Evolutionary conservation across 2,888 invertebrate genomes (phyloP).

Genomic region (Parnassius orleans): DNA sequence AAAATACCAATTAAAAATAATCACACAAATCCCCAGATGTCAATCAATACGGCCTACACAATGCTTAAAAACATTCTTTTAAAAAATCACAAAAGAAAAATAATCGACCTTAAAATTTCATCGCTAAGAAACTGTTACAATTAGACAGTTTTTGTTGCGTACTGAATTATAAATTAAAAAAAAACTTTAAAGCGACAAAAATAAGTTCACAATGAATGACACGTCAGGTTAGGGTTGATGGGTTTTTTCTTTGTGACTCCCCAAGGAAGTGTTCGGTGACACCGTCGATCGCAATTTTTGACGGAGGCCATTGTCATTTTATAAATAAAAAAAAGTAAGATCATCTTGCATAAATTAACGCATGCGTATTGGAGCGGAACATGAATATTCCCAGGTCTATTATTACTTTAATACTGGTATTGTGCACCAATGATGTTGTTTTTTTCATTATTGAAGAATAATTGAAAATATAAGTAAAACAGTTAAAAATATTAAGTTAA

Average conservation of each 20-base stretch:
- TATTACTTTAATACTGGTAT: constrained; percentile 41
- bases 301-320: constrained; percentile 65
- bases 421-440: too few relatives aligned
- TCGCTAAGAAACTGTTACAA: constrained; percentile 74
- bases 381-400: constrained; percentile 78
- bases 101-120: constrained; percentile 75
- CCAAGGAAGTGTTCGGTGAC: constrained; percentile 73
- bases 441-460: too few relatives aligned
- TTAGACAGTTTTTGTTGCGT: constrained; percentile 74
- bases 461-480: too few relatives aligned
- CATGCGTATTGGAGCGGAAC: constrained; percentile 51
- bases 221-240: constrained; percentile 72
- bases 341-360: constrained; percentile 79
- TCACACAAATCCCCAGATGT: constrained; percentile 20
- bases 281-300: constrained; percentile 70
- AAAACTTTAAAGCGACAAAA: constrained; percentile 73
- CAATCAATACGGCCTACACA: constrained; percentile 24
- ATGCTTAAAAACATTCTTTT: constrained; percentile 43
- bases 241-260: constrained; percentile 47
- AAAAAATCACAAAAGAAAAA: constrained; percentile 56
- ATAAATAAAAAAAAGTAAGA: constrained; percentile 49
- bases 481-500: too few relatives aligned
- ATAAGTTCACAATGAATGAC: constrained; percentile 66
- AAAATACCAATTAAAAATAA: not conserved
- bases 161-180: constrained; percentile 57